Base-by-base conservation (phyloP, 2,888 invertebrate species). In the Hipparchia semele region DNA sequence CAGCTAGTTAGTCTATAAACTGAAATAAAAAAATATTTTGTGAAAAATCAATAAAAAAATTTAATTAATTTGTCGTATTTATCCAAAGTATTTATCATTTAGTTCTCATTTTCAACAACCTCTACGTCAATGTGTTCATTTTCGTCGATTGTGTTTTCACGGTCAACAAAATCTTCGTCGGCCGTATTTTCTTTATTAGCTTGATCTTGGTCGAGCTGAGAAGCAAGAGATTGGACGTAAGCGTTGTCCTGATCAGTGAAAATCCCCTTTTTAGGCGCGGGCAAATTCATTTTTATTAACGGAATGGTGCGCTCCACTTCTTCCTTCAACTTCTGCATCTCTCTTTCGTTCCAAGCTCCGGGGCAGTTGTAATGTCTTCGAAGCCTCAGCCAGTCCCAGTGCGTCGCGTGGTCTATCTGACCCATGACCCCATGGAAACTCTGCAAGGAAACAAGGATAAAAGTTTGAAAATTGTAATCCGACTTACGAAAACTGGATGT, bases 351-450 rank as follows among this genome's bases (percentile, higher is more conserved):
- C 92, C 91, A 92, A 2, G 90, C 90, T 8, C 89, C 90, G 33
- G 88, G 87, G 81, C 94, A 94, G 78, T 88, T 80, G 86, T 94
- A 94, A 79, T 94, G 93, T 46, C 94, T 84, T 80, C 90, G 91
- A 73, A 94, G 84, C 49, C 94, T 90, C 0, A 89, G 80, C 87
- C 92, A 90, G 77, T 94, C 94, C 74, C 84, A 87, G 6, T 90
- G 89, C 2, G 94, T 94, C 78, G 94, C 87, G 78, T 86, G 89
- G 2, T 76, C 79, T 2, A 92, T 86, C 77, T 94, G 94, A 0
- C 94, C 94, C 89, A 94, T 94, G 1, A 75, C 79, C 0, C 90
- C 90, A 33, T 87, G 85, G 76, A 86, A 86, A 70, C 88, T 87
- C 94, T 94, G 84, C 12, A 49, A 68, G 7, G 6, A 80, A 81